Conservation (phyloP, 2,113 vertebrate species). For the Nannobrachium achirus region DNA sequence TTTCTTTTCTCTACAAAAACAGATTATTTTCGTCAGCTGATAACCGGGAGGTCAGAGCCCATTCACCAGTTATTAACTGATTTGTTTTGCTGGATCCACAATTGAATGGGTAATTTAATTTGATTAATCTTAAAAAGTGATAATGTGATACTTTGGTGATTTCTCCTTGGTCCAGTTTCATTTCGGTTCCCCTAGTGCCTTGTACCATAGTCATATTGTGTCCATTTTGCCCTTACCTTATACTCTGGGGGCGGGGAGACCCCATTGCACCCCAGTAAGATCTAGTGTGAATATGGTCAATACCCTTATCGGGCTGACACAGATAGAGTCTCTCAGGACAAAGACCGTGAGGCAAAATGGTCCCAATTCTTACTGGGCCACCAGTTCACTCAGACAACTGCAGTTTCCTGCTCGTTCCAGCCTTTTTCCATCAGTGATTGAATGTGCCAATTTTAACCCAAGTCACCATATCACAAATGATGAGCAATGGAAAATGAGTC, state of each 20-base stretch:
- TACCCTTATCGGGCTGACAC: no score
- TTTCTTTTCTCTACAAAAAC: not conserved
- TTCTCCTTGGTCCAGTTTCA: conserved; percentile 50
- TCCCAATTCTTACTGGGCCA: no score
- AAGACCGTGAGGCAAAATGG: no score
- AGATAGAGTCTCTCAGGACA: no score
- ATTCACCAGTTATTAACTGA: conserved; percentile 5
- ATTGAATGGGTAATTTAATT: not conserved
- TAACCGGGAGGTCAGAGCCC: conserved; percentile 33
- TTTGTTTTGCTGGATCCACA: not conserved
- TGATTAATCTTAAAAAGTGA: conserved; percentile 39
- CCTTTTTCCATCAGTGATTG: not conserved
- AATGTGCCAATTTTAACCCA: conserved; percentile 4
- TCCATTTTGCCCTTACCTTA: no score
- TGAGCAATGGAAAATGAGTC: conserved; percentile 45
- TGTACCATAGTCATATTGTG: not conserved
- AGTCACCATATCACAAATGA: conserved; percentile 43
- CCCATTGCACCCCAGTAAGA: no score
- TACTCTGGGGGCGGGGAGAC: no score
- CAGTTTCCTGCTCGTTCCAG: conserved; percentile 2
- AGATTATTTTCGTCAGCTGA: conserved; percentile 13
- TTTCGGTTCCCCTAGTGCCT: conserved; percentile 2
- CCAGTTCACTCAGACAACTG: no score
- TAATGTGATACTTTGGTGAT: conserved; percentile 68
- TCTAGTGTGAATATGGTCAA: no score